Percentiles rank a stretch among this genome's conserved stretches.
phyloP scores from a whole-genome alignment of 2,113 vertebrate genomes.

The Anas platyrhynchos region DNA sequence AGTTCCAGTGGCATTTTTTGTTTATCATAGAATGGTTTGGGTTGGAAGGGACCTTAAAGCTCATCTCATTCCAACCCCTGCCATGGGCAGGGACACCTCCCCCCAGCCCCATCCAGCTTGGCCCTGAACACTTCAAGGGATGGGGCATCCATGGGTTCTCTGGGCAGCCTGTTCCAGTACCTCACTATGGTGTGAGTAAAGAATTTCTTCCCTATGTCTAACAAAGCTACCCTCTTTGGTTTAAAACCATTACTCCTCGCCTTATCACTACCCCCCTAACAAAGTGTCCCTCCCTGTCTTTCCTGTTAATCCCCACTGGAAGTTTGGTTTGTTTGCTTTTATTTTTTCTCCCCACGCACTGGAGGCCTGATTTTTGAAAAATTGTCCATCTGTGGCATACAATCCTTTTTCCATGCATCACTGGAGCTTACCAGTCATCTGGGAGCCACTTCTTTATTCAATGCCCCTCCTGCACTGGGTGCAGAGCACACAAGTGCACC shows the following conservation, averaged over 20 bases:
- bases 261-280: not conserved
- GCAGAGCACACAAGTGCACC: rapidly evolving
- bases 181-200: not conserved
- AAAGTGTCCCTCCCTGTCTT: not conserved
- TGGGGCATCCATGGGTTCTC: not conserved
- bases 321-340: not conserved
- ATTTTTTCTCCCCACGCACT: not conserved
- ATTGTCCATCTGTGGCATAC: not conserved
- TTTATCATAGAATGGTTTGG: not conserved
- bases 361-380: not conserved
- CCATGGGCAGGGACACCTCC: not conserved
- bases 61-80: not conserved
- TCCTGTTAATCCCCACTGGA: not conserved
- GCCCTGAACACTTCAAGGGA: too few relatives aligned
- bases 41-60: not conserved
- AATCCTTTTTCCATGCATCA: not conserved
- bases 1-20: not conserved
- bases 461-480: not conserved
- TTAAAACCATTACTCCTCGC: not conserved
- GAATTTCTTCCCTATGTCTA: not conserved
- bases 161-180: not conserved
- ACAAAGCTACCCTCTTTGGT: not conserved
- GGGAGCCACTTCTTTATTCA: not conserved
- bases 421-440: not conserved
- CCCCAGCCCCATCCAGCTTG: too few relatives aligned